These are phyloP conservation scores for Megaptera novaeangliae DNA, from an alignment of 2,113 vertebrate species.

Conservation along the genomic window DNA sequence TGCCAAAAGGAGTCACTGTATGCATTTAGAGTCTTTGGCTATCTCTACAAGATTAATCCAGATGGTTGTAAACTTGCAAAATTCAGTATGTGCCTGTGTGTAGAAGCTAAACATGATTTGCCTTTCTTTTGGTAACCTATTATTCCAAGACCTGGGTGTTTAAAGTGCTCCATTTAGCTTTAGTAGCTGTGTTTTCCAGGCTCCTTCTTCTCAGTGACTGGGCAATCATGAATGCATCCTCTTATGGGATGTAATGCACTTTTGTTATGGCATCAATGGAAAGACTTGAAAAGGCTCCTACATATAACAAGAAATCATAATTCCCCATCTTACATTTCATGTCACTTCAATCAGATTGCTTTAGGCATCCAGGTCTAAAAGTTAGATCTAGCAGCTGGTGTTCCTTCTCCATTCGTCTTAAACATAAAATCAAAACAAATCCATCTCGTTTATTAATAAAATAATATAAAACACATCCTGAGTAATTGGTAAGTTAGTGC, in stretches of 20 bases:
- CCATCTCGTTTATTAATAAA: not conserved
- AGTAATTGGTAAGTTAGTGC: not conserved
- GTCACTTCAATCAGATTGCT: not conserved
- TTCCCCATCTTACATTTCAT: not conserved
- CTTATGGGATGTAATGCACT: not conserved
- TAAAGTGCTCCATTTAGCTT: not conserved
- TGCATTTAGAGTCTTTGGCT: not conserved
- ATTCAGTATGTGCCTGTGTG: not conserved
- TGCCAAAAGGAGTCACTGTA: not conserved
- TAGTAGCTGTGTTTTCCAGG: not conserved
- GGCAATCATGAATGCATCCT: not conserved
- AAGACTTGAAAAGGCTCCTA: not conserved
- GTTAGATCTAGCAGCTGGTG: not conserved
- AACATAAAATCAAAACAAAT: not conserved
- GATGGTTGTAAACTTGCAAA: not conserved
- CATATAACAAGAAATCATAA: not conserved
- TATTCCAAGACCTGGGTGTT: constrained; percentile 14
- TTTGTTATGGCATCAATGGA: not conserved
- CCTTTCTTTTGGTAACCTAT: not conserved
- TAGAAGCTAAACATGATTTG: not conserved
- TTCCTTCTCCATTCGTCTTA: not conserved
- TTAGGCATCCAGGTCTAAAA: not conserved
- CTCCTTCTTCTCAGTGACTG: not conserved
- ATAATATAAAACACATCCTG: not conserved
- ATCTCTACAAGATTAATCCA: not conserved